Evolutionary conservation across 1,140 invertebrate species (phyloP), one percentile per base, ranked within the genome.

Genomic region (Leptinotarsa defecta): DNA sequence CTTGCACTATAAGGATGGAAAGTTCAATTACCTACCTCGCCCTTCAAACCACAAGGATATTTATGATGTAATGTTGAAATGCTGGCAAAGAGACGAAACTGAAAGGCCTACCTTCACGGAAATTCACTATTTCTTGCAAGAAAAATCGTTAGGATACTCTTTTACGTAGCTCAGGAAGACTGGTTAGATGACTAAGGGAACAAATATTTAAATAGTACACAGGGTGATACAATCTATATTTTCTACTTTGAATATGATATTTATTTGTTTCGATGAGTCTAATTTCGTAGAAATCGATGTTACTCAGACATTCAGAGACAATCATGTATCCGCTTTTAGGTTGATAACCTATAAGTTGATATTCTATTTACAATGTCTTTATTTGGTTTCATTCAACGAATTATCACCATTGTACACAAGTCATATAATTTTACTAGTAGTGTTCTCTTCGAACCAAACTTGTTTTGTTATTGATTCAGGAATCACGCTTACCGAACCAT

Each of bases 41-140:
- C 90, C 93, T 11, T 87, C 89, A 4, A 89, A 73, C 73, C 78
- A 80, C 20, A 91, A 92, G 83, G 93, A 94, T 84, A 91, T 94
- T 76, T 94, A 94, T 84, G 93, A 94, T 83, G 86, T 96, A 62
- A 94, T 95, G 92, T 85, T 90, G 17, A 93, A 94, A 81, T 95
- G 94, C 85, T 96, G 94, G 94, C 89, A 91, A 79, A 86, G 91
- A 52, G 89, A 91, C 74, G 92, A 92, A 75, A 85, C 85, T 57
- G 91, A 92, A 62, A 85, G 94, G 74, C 94, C 94, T 2, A 91
- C 91, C 34, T 96, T 95, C 86, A 88, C 91, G 74, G 93, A 95
- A 85, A 94, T 95, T 77, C 92, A 94, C 80, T 89, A 94, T 79
- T 95, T 95, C 84, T 87, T 95, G 68, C 92, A 94, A 82, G 84